Evolutionary conservation across 1,140 invertebrate species (phyloP).

Genomic region (Frieseomelitta varia): DNA sequence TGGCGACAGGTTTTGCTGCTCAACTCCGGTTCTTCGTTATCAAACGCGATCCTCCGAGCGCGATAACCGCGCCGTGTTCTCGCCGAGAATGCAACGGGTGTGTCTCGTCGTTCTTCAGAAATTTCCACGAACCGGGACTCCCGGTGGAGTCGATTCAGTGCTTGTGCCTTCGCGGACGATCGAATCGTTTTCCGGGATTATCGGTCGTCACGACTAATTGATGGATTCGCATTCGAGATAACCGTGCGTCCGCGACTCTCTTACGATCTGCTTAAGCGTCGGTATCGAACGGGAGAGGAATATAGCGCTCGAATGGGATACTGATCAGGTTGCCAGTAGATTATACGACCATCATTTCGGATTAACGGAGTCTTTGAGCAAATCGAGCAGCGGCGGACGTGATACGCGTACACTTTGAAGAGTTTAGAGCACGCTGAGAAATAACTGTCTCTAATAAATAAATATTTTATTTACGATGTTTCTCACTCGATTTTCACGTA

Average conservation of each 20-base stretch:
- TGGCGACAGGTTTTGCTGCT: conserved; percentile 53
- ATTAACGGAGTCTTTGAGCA: background rate
- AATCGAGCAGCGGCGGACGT: no score
- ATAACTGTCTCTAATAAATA: no score
- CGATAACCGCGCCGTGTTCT: conserved; percentile 38
- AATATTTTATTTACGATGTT: no score
- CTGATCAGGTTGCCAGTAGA: background rate
- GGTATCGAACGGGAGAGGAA: background rate
- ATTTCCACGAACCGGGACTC: background rate
- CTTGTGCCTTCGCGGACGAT: no score
- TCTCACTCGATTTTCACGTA: no score
- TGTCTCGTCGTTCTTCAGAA: background rate
- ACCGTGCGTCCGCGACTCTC: background rate
- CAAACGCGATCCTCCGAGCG: conserved; percentile 38
- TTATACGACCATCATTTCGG: background rate
- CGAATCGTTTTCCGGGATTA: background rate
- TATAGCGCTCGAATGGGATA: background rate
- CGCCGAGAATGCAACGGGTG: background rate
- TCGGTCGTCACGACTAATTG: background rate
- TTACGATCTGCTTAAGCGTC: background rate
- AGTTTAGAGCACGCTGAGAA: no score
- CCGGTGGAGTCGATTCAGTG: background rate
- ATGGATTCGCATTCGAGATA: background rate
- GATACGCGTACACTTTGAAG: no score
- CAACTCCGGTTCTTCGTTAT: conserved; percentile 52